Conservation (phyloP, 30 jellyfish, hydroid and myxozoan genomes). For the Morbakka virulenta region DNA sequence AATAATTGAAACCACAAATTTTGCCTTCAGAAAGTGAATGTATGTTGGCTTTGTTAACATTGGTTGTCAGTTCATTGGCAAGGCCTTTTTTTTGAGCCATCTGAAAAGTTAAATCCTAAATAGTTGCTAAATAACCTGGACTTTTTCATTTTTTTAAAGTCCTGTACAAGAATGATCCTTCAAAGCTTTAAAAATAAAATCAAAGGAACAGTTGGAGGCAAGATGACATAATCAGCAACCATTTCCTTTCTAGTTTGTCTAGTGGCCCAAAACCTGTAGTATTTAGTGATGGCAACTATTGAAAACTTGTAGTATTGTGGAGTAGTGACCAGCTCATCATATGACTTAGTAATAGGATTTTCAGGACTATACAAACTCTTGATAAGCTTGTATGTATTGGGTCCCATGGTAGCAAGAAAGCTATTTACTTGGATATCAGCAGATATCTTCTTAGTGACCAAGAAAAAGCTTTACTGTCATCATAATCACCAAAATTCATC, state of each 20-base stretch:
- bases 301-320: too few species aligned
- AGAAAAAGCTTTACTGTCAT: too few species aligned
- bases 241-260: too few species aligned
- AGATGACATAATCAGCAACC: too few species aligned
- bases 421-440: background rate
- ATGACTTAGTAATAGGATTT: background rate
- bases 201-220: background rate
- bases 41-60: too few species aligned
- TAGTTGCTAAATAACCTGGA: background rate
- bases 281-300: too few species aligned
- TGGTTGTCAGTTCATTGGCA: background rate
- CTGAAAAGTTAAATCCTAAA: background rate
- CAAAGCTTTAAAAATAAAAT: background rate
- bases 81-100: background rate
- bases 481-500: too few species aligned
- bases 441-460: background rate
- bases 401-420: background rate
- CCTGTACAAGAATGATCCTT: background rate
- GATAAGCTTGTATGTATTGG: background rate
- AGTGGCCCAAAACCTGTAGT: too few species aligned
- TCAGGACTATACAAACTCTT: background rate
- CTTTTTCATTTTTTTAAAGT: too few species aligned
- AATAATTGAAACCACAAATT: too few species aligned
- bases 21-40: too few species aligned
- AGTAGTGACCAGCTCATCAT: background rate